Evolutionary conservation across 2,113 vertebrate genomes (phyloP), one percentile per base, ranked within the genome.

Genomic region (Morone saxatilis): DNA sequence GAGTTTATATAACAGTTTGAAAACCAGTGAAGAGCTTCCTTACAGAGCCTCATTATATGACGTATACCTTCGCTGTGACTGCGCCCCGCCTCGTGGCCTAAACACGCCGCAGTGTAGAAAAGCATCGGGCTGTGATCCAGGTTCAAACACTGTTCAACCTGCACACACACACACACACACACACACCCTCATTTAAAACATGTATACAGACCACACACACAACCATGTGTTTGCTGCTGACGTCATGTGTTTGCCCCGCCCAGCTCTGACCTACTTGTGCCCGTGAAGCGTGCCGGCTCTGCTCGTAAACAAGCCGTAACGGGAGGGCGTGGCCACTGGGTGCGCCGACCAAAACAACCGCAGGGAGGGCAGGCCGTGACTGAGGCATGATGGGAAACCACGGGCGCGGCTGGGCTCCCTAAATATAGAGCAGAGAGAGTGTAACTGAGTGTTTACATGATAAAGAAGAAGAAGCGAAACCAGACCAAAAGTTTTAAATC

Each of bases 331-430:
- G 63, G 60, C 78, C 7, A 1, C 63, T 13, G 40, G 85, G 71
- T 19, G 71, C 6, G 56, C 40, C 68, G 13, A 77, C 81, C 82
- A 36, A 40, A 66, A n/a, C 56, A 17, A 81, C 86, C 77, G 2
- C 86, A 77, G 73, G 38, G 10, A 77, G 73, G 38, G 10, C 50
- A 20, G 66, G 22, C 12, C 12, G 12, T 8, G 50, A 71, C 60
- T 63, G 81, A 72, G 19, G 80, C 77, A 78, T 78, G 81, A 70
- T 84, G 81, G 86, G 78, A 78, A 63, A 69, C 43, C 60, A 48
- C 19, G 17, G 77, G 81, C 10, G 77, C 38, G 63, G 65, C 81
- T 20, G 68, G 9, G 3, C 25, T 66, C 61, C 17, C 56, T 61
- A 81, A 81, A 77, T 53, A 77, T 57, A 76, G 56, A 66, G 25